phyloP scores from a whole-genome alignment of 2,888 invertebrate genomes.

The Drosophila tanythrix region DNA sequence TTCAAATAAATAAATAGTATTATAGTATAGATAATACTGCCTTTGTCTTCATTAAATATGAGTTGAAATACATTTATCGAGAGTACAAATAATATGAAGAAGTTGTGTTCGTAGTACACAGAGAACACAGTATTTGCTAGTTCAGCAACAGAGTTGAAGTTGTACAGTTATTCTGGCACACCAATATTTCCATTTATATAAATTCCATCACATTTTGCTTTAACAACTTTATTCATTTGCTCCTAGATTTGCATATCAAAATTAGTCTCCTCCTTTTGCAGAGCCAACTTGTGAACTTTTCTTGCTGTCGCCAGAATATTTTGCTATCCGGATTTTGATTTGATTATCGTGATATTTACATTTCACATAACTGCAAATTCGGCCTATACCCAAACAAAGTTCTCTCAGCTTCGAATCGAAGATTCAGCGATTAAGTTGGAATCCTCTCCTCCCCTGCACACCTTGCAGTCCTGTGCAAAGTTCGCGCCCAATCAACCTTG shows the following conservation, averaged over 20 bases:
- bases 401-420: slow-evolving; percentile 9
- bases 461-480: slow-evolving; percentile 40
- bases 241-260: background rate
- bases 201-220: background rate
- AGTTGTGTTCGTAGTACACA: background rate
- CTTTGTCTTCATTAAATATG: background rate
- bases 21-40: background rate
- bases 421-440: slow-evolving; percentile 2
- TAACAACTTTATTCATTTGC: background rate
- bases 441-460: background rate
- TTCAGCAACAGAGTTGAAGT: background rate
- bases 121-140: background rate
- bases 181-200: background rate
- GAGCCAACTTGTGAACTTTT: background rate
- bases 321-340: background rate
- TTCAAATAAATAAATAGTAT: background rate
- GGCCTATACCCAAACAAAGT: slow-evolving; percentile 12
- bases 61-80: background rate
- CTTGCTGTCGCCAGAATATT: background rate
- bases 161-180: background rate
- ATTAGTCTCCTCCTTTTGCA: background rate
- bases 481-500: slow-evolving; percentile 77
- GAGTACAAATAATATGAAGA: background rate
- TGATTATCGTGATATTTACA: slow-evolving; percentile 31
- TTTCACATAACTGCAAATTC: slow-evolving; percentile 17